Conservation (phyloP, 2,113 vertebrate genomes). For the Atractosteus spatula region DNA sequence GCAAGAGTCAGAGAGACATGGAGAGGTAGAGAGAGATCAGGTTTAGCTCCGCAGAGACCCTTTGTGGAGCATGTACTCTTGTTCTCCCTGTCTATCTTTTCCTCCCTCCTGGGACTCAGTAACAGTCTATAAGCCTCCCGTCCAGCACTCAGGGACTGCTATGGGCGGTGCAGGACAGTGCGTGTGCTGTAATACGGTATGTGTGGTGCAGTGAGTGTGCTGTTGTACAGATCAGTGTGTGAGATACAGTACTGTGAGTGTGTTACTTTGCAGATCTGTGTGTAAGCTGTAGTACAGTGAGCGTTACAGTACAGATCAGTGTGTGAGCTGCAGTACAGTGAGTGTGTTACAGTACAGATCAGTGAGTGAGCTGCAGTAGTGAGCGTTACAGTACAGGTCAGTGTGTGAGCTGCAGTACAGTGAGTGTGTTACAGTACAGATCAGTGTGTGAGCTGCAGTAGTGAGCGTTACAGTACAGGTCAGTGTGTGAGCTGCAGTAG, state of each 20-base stretch:
- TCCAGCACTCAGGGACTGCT: not conserved
- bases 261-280: not conserved
- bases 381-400: too few relatives aligned
- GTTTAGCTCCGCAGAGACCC: slow-evolving; percentile 1
- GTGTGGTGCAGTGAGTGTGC: slow-evolving; percentile 2
- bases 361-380: not conserved
- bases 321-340: not conserved
- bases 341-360: not conserved
- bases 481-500: too few relatives aligned
- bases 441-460: not conserved
- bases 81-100: not conserved
- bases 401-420: not conserved
- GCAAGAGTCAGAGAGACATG: too few relatives aligned
- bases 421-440: not conserved
- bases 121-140: not conserved
- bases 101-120: not conserved
- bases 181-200: slow-evolving; percentile 3
- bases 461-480: too few relatives aligned
- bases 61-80: not conserved
- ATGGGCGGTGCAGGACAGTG: not conserved
- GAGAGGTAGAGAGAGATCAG: not conserved
- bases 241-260: not conserved
- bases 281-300: too few relatives aligned
- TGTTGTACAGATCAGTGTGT: slow-evolving; percentile 13
- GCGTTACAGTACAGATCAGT: too few relatives aligned